These are phyloP conservation scores for Tenualosa ilisha DNA, from an alignment of 2,797 vertebrate genomes.

Conservation along the genomic window DNA sequence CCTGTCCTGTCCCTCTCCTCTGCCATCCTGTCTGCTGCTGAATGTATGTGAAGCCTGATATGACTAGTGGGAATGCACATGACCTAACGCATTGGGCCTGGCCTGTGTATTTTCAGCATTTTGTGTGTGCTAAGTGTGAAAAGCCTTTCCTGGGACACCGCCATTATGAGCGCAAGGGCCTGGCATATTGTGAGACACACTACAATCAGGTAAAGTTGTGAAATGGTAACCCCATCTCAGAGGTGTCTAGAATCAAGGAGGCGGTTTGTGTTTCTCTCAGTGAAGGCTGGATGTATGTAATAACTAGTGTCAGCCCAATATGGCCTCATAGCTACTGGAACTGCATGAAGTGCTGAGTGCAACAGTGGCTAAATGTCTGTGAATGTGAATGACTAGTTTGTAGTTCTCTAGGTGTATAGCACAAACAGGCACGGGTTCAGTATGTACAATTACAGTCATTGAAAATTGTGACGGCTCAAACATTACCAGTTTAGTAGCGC, in stretches of 20 bases:
- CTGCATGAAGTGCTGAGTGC: constrained; percentile 14
- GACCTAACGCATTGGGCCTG: constrained; percentile 29
- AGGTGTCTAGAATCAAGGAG: not conserved
- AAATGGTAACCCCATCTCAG: not conserved
- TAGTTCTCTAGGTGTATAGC: not conserved
- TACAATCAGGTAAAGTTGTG: constrained; percentile 82
- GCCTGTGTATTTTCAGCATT: constrained; percentile 83
- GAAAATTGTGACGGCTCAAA: not conserved
- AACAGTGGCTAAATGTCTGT: not conserved
- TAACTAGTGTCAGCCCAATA: not conserved
- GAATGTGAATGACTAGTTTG: not conserved
- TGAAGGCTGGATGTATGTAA: not conserved
- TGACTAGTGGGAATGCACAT: not conserved
- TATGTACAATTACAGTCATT: not conserved
- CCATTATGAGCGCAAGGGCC: constrained; percentile 86
- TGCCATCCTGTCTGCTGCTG: constrained; percentile 18
- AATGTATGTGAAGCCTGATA: constrained; percentile 1
- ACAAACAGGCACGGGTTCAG: not conserved
- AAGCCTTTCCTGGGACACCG: constrained; percentile 91
- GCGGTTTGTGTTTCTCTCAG: not conserved
- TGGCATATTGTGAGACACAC: constrained; percentile 89
- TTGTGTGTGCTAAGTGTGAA: constrained; percentile 91
- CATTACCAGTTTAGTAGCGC: not conserved
- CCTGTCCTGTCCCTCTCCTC: not conserved
- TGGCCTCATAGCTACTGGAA: not conserved